Evolutionary conservation across 1,140 invertebrate species (phyloP), one percentile per base, ranked within the genome.

Genomic region (Caenorhabditis inopinata): DNA sequence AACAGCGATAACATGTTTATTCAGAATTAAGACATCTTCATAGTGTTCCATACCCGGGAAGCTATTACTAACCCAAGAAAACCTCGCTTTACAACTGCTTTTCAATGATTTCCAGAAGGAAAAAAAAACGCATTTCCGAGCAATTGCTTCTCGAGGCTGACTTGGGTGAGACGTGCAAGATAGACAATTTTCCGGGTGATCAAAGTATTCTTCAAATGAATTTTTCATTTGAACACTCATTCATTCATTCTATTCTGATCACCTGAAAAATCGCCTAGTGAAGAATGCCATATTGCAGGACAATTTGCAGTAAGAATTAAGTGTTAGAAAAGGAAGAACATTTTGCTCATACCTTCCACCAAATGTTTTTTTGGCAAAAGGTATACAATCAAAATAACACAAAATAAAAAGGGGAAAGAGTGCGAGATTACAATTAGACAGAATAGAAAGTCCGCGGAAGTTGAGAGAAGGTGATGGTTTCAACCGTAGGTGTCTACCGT

Each of bases 41-140:
- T 68, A 18, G n/a, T 68, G 58, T 68, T 68, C 58, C 58, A 68
- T 38, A 68, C 58, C 58, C 58, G 58, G 58, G 58, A 68, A 68
- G 58, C 58, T 32, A 18, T 38, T 21, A 68, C 58, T 68, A n/a
- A 38, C 58, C 32, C 58, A 68, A 68, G 32, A 42, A 68, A 68
- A 11, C 38, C 58, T 68, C 58, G 32, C 32, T 21, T 29, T 42
- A 12, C 32, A 68, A 1, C 6, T 25, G 6, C 23, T 25, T 23
- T 9, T 51, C 27, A 32, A 16, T 29, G 27, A 2, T 38, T 2
- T 21, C 27, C 16, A 2, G n/a, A 58, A 29, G 23, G 11, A 7
- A 16, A 32, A 21, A 35, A 2, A 21, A 42, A 7, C 16, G n/a
- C 2, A 21, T 9, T 21, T 38, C n/a, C n/a, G 32, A 29, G 38